A percentile compares a stretch with the other conserved stretches of the same genome.
These are phyloP conservation scores for Pempheris klunzingeri DNA, from an alignment of 2,797 vertebrate genomes.

Conservation along the genomic window DNA sequence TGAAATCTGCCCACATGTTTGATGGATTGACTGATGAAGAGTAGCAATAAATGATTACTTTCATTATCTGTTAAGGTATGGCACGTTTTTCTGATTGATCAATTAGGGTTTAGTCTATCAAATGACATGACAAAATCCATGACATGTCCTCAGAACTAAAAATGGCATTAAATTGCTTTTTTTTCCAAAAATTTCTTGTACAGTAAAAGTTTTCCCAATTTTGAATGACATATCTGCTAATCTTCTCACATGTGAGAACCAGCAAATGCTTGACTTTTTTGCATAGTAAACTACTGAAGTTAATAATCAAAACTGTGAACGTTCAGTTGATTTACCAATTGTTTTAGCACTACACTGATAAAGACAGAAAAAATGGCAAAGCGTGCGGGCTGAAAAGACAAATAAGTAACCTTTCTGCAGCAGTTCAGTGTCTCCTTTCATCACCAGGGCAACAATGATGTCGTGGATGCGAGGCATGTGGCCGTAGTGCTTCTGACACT, in stretches of 20 bases:
- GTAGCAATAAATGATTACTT: not conserved
- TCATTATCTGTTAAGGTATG: not conserved
- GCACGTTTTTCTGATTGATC: not conserved
- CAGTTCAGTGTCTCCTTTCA: slow-evolving; percentile 90
- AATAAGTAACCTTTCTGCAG: slow-evolving; percentile 91
- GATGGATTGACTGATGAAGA: not conserved
- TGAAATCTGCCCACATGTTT: not conserved
- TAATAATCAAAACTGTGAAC: not conserved
- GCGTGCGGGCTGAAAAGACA: not conserved
- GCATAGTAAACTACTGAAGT: not conserved
- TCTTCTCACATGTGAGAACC: not conserved
- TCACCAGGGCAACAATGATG: slow-evolving; percentile 89
- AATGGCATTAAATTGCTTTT: not conserved
- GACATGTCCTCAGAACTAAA: not conserved
- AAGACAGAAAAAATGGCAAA: not conserved
- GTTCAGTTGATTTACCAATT: not conserved
- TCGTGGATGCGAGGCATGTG: slow-evolving; percentile 88
- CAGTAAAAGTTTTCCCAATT: too few relatives aligned
- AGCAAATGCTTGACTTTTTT: too few relatives aligned
- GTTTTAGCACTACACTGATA: not conserved
- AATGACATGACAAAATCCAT: not conserved
- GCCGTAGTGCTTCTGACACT: slow-evolving; percentile 87
- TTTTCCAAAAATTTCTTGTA: too few relatives aligned
- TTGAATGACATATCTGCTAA: not conserved
- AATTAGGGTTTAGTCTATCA: not conserved